A percentile compares a stretch with the other conserved stretches of the same genome.
Conservation (phyloP, 2,113 vertebrate species). For the Fregetta grallaria region DNA sequence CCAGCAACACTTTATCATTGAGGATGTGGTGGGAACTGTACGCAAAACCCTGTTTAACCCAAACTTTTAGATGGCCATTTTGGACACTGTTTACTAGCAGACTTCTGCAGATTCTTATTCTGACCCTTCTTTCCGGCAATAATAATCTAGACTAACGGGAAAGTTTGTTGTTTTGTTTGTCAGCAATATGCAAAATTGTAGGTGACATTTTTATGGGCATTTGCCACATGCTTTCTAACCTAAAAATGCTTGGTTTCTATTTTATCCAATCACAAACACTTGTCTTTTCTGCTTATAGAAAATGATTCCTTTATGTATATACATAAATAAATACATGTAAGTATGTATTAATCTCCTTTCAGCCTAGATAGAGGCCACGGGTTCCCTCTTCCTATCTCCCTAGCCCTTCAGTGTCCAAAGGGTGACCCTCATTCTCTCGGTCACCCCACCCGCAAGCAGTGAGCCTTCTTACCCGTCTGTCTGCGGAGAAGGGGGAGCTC, state of each 20-base stretch:
- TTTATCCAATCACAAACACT: not conserved
- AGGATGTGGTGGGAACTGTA: not conserved
- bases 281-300: not conserved
- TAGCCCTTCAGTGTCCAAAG: not conserved
- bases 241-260: not conserved
- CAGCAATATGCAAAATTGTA: not conserved
- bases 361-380: not conserved
- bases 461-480: fast-evolving
- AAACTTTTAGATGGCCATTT: not conserved
- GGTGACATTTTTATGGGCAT: not conserved
- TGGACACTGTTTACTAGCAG: not conserved
- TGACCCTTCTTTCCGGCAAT: not conserved
- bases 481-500: not conserved
- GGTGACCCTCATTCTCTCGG: too few relatives aligned
- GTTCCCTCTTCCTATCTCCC: not conserved
- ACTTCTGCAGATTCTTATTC: not conserved
- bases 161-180: not conserved
- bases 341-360: not conserved
- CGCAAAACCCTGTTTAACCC: not conserved
- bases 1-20: not conserved
- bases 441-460: not conserved
- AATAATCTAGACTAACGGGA: not conserved
- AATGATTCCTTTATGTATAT: not conserved
- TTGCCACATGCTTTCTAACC: not conserved
- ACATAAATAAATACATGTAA: not conserved